These are phyloP conservation scores for Nephrocerus scutellatus DNA, from an alignment of 2,888 invertebrate genomes.

Conservation along the genomic window DNA sequence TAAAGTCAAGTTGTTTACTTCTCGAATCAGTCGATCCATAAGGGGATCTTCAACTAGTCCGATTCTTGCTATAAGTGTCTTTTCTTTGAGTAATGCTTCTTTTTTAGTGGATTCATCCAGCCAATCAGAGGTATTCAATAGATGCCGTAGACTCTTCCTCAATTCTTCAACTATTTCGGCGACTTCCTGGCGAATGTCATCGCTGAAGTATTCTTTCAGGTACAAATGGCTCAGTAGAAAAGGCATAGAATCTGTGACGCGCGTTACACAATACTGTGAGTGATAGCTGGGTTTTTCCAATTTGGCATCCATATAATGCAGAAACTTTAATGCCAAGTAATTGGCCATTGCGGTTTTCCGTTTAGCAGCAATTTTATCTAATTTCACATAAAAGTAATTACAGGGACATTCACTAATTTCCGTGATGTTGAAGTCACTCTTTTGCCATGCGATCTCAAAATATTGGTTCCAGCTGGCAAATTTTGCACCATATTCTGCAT, in stretches of 20 bases:
- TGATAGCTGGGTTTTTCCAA: slow-evolving; percentile 18
- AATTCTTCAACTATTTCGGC: slow-evolving; percentile 30
- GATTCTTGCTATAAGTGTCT: slow-evolving; percentile 25
- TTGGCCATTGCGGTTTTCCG: slow-evolving; percentile 37
- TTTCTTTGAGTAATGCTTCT: slow-evolving; percentile 36
- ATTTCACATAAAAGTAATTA: slow-evolving; percentile 27
- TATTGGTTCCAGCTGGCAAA: slow-evolving; percentile 30
- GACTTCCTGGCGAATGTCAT: slow-evolving; percentile 28
- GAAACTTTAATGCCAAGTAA: slow-evolving; percentile 37
- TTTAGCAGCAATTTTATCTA: slow-evolving; percentile 29
- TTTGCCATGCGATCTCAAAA: slow-evolving; percentile 36
- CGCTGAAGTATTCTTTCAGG: slow-evolving; percentile 31
- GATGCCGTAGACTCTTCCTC: slow-evolving; percentile 27
- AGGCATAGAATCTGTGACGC: slow-evolving; percentile 9
- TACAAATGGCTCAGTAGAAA: slow-evolving; percentile 10
- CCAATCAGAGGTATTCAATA: slow-evolving; percentile 35
- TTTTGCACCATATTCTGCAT: fast-evolving
- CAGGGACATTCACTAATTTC: slow-evolving; percentile 25
- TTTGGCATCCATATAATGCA: slow-evolving; percentile 34
- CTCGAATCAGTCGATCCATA: slow-evolving; percentile 28
- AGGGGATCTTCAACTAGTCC: slow-evolving; percentile 29
- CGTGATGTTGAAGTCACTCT: slow-evolving; percentile 11
- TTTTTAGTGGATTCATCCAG: slow-evolving; percentile 33
- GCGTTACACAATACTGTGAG: slow-evolving; percentile 5
- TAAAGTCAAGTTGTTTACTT: slow-evolving; percentile 27